Evolutionary conservation across 2,797 vertebrate species (phyloP).

Genomic region (Gadopsis marmoratus): DNA sequence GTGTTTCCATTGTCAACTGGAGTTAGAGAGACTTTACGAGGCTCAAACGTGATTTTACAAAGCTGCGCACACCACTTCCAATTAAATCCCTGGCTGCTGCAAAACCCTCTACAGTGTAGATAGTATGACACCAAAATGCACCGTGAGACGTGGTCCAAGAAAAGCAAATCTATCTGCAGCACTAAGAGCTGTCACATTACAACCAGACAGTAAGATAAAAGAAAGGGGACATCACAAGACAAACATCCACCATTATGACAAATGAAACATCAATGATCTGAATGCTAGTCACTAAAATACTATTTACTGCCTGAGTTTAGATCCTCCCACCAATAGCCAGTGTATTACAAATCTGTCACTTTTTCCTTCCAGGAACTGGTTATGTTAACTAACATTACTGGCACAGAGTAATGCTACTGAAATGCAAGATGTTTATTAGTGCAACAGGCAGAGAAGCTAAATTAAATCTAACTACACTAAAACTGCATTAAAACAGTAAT

Average conservation of each 20-base stretch:
- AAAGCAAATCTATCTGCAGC: conserved; percentile 64
- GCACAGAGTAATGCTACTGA: neutral
- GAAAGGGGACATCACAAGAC: neutral
- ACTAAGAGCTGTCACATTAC: conserved; percentile 52
- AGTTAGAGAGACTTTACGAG: conserved; percentile 47
- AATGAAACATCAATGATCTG: neutral
- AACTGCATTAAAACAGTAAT: neutral
- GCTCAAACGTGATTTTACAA: conserved; percentile 58
- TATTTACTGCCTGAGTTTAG: neutral
- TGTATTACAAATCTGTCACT: neutral
- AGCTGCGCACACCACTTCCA: conserved; percentile 51
- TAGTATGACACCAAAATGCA: conserved; percentile 39
- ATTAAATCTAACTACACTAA: too few relatives aligned
- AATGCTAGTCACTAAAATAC: neutral
- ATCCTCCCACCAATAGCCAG: neutral
- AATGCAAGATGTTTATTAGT: neutral
- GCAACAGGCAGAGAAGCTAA: neutral
- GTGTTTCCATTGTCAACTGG: conserved; percentile 53
- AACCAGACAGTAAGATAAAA: conserved; percentile 16
- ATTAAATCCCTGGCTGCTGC: conserved; percentile 48
- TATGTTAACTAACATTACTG: neutral
- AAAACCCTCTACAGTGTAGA: conserved; percentile 40
- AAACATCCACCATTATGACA: neutral
- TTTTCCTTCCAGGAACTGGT: neutral
- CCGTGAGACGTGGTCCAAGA: conserved; percentile 48